Evolutionary conservation across 2,888 invertebrate species (phyloP).

Genomic region (Drosophila kuntzei): DNA sequence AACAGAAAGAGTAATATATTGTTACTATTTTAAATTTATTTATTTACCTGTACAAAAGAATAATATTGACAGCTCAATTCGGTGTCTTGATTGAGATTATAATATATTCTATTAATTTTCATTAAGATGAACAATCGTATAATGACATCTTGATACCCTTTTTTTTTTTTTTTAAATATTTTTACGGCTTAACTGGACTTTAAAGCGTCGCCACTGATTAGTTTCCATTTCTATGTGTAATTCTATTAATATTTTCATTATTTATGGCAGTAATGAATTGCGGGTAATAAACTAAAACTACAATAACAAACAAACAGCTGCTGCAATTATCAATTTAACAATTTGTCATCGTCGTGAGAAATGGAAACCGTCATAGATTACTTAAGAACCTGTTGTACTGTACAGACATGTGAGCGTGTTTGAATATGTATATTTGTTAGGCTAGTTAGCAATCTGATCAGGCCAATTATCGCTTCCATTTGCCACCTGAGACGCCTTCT

Average conservation of each 20-base stretch:
- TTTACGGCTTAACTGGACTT: conserved; percentile 14
- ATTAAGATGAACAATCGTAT: no score
- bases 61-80: background rate
- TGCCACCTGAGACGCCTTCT: conserved; percentile 27
- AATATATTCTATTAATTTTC: no score
- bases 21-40: no score
- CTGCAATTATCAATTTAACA: conserved; percentile 28
- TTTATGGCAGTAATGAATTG: conserved; percentile 46
- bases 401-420: background rate
- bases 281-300: conserved; percentile 17
- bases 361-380: conserved; percentile 18
- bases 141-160: no score
- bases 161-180: conserved; percentile 4
- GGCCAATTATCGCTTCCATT: conserved; percentile 43
- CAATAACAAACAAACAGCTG: conserved; percentile 1
- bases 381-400: conserved; percentile 3
- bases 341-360: conserved; percentile 24
- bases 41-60: background rate
- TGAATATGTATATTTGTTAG: background rate
- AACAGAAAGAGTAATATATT: no score
- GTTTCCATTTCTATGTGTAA: conserved; percentile 16
- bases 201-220: conserved; percentile 39
- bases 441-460: conserved; percentile 41
- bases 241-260: conserved; percentile 22
- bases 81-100: background rate